These are phyloP conservation scores for Melitaea athalia DNA, from an alignment of 2,888 invertebrate genomes.

Conservation along the genomic window DNA sequence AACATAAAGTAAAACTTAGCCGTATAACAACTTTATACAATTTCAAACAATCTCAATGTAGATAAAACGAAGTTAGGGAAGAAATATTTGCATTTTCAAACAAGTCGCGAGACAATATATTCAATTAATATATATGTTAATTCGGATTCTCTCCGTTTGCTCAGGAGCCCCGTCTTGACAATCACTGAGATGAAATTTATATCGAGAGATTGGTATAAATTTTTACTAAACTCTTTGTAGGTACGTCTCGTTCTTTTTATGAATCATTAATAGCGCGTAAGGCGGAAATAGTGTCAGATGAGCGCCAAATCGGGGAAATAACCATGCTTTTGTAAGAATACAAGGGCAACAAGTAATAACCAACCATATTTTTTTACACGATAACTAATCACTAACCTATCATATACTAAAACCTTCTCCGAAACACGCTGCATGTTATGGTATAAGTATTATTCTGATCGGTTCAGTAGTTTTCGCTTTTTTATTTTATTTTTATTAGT, in stretches of 20 bases:
- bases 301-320: background rate
- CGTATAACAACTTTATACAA: constrained; percentile 6
- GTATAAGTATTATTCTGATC: too few relatives aligned
- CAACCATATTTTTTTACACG: too few relatives aligned
- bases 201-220: constrained; percentile 24
- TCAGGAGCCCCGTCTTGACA: constrained; percentile 38
- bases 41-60: constrained; percentile 13
- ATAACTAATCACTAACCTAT: too few relatives aligned
- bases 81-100: constrained; percentile 39
- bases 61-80: constrained; percentile 27
- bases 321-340: background rate
- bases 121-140: constrained; percentile 63
- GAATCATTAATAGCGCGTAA: background rate
- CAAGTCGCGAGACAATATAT: constrained; percentile 55
- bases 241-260: constrained; percentile 5
- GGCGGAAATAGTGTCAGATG: background rate
- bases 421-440: too few relatives aligned
- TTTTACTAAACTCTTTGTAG: constrained; percentile 17
- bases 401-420: too few relatives aligned
- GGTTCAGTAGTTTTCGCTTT: too few relatives aligned
- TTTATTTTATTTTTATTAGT: too few relatives aligned
- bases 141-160: constrained; percentile 44
- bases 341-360: too few relatives aligned
- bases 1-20: background rate
- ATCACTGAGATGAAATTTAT: constrained; percentile 37